Conservation (phyloP, 1,140 invertebrate genomes). For the Trachelipus rathkii region DNA sequence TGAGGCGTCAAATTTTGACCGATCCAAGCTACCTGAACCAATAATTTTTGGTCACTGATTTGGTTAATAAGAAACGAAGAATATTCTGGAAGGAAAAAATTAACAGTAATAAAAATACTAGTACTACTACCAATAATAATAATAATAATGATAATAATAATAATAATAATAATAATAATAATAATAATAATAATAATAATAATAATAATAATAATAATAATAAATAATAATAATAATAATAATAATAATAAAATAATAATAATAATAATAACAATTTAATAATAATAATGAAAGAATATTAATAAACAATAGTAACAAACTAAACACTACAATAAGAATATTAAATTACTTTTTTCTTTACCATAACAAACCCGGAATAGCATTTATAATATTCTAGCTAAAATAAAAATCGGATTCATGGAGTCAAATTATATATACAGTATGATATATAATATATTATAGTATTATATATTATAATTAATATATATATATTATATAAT, state of each 20-base stretch:
- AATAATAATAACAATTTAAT: too few relatives aligned
- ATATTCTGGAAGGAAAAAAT: constrained; percentile 11
- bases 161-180: not conserved
- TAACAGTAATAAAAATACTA: not conserved
- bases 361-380: too few relatives aligned
- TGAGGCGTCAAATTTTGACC: constrained; percentile 55
- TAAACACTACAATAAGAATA: too few relatives aligned
- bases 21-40: constrained; percentile 61
- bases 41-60: constrained; percentile 56
- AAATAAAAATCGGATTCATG: too few relatives aligned
- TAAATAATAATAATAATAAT: not conserved
- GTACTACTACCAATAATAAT: not conserved
- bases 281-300: too few relatives aligned
- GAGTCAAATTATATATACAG: too few relatives aligned
- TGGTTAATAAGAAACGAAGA: constrained; percentile 50
- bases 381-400: too few relatives aligned
- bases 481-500: too few relatives aligned
- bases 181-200: not conserved
- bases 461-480: too few relatives aligned
- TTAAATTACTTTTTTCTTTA: too few relatives aligned
- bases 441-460: too few relatives aligned
- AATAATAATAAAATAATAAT: not conserved
- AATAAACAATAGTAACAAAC: too few relatives aligned
- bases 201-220: not conserved
- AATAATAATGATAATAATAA: not conserved